A percentile compares a stretch with the other conserved stretches of the same genome.
Evolutionary conservation across 2,888 invertebrate genomes (phyloP).

Genomic region (Drosophila koepferae): DNA sequence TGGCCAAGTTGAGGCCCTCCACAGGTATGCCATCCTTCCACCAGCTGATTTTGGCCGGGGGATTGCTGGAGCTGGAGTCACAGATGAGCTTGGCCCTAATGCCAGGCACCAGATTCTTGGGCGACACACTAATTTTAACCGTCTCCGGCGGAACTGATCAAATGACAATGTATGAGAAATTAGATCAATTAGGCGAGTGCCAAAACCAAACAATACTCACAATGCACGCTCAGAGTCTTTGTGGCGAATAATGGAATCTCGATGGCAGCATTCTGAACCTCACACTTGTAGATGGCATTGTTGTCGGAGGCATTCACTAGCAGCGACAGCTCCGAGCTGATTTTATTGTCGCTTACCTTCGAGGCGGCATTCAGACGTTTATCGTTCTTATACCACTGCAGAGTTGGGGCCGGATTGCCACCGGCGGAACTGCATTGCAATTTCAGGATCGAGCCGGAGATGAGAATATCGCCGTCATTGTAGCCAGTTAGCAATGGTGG

Average conservation of each 20-base stretch:
- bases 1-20: conserved; percentile 82
- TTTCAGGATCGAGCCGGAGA: conserved; percentile 82
- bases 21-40: conserved; percentile 84
- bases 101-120: conserved; percentile 82
- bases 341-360: conserved; percentile 77
- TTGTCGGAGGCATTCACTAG: conserved; percentile 83
- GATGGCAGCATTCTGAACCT: conserved; percentile 82
- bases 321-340: conserved; percentile 79
- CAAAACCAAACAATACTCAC: conserved; percentile 63
- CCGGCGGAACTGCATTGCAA: conserved; percentile 81
- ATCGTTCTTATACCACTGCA: conserved; percentile 83
- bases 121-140: conserved; percentile 81
- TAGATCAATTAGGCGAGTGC: no score
- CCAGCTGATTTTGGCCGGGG: conserved; percentile 83
- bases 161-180: neutral
- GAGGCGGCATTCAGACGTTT: conserved; percentile 80
- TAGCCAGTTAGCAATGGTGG: conserved; percentile 80
- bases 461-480: conserved; percentile 81
- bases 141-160: conserved; percentile 82
- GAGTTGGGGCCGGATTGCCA: conserved; percentile 80
- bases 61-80: conserved; percentile 83
- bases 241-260: conserved; percentile 82
- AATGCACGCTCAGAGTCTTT: conserved; percentile 82
- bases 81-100: conserved; percentile 82
- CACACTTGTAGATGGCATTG: conserved; percentile 83